A percentile compares a stretch with the other conserved stretches of the same genome.
Conservation (phyloP, 2,113 vertebrate genomes). For the Condylura cristata region DNA sequence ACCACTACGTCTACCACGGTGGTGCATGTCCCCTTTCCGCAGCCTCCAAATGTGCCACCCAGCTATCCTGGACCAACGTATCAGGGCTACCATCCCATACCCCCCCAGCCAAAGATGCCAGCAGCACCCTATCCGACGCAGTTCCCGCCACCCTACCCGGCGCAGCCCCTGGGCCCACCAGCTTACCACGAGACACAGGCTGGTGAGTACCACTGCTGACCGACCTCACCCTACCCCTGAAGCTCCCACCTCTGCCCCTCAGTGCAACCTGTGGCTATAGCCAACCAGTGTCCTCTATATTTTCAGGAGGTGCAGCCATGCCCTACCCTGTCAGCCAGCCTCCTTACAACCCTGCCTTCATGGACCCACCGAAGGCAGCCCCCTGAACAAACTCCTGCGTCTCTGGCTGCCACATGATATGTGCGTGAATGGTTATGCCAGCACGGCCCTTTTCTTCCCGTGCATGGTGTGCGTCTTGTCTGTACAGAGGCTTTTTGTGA, state of each 20-base stretch:
- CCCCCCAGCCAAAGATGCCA: slow-evolving; percentile 86
- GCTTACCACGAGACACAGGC: slow-evolving; percentile 92
- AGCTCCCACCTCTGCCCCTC: neutral
- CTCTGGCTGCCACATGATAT: neutral
- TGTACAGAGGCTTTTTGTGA: slow-evolving; percentile 20
- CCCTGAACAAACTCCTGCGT: slow-evolving; percentile 71
- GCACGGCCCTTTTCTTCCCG: neutral
- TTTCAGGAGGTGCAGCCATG: slow-evolving; percentile 82
- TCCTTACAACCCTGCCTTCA: slow-evolving; percentile 94
- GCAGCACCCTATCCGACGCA: slow-evolving; percentile 84
- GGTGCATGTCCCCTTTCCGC: slow-evolving; percentile 88
- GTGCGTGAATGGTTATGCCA: neutral
- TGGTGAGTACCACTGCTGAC: slow-evolving; percentile 77
- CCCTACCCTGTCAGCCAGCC: slow-evolving; percentile 85
- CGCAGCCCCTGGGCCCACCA: slow-evolving; percentile 86
- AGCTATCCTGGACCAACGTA: slow-evolving; percentile 86
- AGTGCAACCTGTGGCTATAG: neutral
- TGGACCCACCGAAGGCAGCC: slow-evolving; percentile 86
- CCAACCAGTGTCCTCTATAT: slow-evolving; percentile 59
- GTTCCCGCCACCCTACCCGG: slow-evolving; percentile 83
- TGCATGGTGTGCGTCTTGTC: neutral
- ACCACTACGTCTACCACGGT: slow-evolving; percentile 90
- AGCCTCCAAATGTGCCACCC: slow-evolving; percentile 82
- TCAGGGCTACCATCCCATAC: slow-evolving; percentile 90
- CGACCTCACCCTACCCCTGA: neutral